A percentile compares a stretch with the other conserved stretches of the same genome.
phyloP scores from a whole-genome alignment of 2,888 invertebrate genomes.

The Pogonocherus hispidulus region DNA sequence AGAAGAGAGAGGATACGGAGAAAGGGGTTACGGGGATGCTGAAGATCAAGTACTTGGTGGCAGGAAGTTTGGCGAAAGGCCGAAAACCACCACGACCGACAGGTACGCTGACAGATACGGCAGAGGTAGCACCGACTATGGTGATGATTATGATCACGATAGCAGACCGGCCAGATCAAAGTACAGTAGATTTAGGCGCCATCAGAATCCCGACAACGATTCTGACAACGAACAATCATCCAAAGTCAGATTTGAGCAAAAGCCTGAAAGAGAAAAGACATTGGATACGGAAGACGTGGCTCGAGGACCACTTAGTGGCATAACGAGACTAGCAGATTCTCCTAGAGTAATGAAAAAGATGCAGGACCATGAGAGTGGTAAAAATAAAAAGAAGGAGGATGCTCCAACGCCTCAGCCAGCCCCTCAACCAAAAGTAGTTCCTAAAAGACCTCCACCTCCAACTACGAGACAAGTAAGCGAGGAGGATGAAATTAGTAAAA shows the following conservation, averaged over 20 bases:
- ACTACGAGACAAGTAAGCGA: conserved; percentile 86
- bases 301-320: conserved; percentile 88
- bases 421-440: conserved; percentile 70
- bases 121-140: conserved; percentile 72
- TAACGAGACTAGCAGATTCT: conserved; percentile 88
- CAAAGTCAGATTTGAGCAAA: conserved; percentile 77
- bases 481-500: conserved; percentile 89
- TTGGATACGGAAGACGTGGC: conserved; percentile 92
- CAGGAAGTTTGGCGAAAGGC: conserved; percentile 83
- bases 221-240: conserved; percentile 79
- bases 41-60: conserved; percentile 79
- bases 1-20: conserved; percentile 72
- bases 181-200: conserved; percentile 74
- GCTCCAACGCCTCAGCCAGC: conserved; percentile 72
- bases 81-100: conserved; percentile 55
- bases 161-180: conserved; percentile 75
- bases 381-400: conserved; percentile 83
- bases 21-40: conserved; percentile 73
- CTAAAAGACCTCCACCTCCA: conserved; percentile 71
- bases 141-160: conserved; percentile 79
- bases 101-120: conserved; percentile 56
- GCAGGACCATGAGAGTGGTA: conserved; percentile 81
- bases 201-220: conserved; percentile 77
- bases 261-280: conserved; percentile 79
- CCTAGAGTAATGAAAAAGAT: conserved; percentile 91